A percentile compares a stretch with the other conserved stretches of the same genome.
phyloP scores from a whole-genome alignment of 2,797 vertebrate species.

The Leptodactylus fallax region DNA sequence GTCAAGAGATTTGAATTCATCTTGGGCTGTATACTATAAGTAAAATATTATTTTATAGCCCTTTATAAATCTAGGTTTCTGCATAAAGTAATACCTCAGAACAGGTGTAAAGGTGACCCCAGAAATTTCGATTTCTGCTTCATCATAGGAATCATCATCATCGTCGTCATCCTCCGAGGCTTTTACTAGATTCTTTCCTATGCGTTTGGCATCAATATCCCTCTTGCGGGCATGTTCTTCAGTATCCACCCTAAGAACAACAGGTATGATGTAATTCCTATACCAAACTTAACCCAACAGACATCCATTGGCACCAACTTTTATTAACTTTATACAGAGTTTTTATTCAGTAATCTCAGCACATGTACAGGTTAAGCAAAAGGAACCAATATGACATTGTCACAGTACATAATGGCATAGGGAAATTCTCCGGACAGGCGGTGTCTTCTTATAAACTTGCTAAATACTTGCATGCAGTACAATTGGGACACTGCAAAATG shows the following conservation, averaged over 20 bases:
- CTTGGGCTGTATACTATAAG: neutral
- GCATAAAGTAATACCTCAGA: slow-evolving; percentile 77
- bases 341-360: too few species aligned
- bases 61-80: neutral
- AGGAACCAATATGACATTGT: too few species aligned
- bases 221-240: slow-evolving; percentile 66
- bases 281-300: neutral
- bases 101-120: slow-evolving; percentile 85
- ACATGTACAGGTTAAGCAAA: too few species aligned
- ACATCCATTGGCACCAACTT: neutral
- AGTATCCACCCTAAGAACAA: neutral
- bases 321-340: neutral
- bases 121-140: slow-evolving; percentile 79
- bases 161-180: slow-evolving; percentile 79
- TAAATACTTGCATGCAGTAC: too few species aligned
- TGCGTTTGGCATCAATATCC: slow-evolving; percentile 76
- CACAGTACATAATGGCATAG: too few species aligned
- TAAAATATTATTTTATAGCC: neutral
- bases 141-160: slow-evolving; percentile 82
- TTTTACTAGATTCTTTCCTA: slow-evolving; percentile 82
- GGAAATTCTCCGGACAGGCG: too few species aligned
- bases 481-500: too few species aligned
- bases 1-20: neutral
- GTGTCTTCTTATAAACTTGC: too few species aligned
- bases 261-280: neutral